A percentile compares a stretch with the other conserved stretches of the same genome.
These are phyloP conservation scores for Oriolus oriolus DNA, from an alignment of 2,113 vertebrate genomes.

Conservation along the genomic window DNA sequence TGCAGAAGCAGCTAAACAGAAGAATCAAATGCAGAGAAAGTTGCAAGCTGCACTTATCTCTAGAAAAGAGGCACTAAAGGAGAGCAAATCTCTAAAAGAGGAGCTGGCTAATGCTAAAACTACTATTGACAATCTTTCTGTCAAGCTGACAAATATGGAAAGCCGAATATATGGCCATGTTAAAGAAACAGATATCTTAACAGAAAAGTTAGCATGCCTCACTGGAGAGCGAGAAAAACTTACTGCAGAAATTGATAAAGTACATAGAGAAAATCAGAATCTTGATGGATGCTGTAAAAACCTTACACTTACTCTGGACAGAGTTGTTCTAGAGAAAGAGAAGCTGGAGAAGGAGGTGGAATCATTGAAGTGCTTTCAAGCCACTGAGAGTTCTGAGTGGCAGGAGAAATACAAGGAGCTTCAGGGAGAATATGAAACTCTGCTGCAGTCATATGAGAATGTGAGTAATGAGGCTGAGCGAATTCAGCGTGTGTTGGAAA, in stretches of 20 bases:
- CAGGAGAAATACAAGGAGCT: conserved; percentile 81
- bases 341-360: conserved; percentile 74
- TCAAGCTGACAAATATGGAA: conserved; percentile 71
- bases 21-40: conserved; percentile 88
- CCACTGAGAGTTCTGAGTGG: conserved; percentile 73
- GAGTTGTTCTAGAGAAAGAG: conserved; percentile 81
- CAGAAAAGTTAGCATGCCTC: conserved; percentile 65
- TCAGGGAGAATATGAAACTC: conserved; percentile 91
- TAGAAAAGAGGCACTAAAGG: conserved; percentile 89
- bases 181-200: conserved; percentile 60
- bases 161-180: conserved; percentile 59
- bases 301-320: conserved; percentile 82
- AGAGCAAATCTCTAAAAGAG: conserved; percentile 82
- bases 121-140: conserved; percentile 64
- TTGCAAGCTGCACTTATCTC: conserved; percentile 95
- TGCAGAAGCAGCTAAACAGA: conserved; percentile 70
- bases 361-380: conserved; percentile 70
- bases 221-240: conserved; percentile 79
- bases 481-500: conserved; percentile 83
- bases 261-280: conserved; percentile 83
- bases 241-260: conserved; percentile 80
- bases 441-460: conserved; percentile 94
- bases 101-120: conserved; percentile 71
- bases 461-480: conserved; percentile 89
- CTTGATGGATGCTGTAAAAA: conserved; percentile 85